These are phyloP conservation scores for Bufo gargarizans DNA, from an alignment of 2,113 vertebrate genomes.

Conservation along the genomic window DNA sequence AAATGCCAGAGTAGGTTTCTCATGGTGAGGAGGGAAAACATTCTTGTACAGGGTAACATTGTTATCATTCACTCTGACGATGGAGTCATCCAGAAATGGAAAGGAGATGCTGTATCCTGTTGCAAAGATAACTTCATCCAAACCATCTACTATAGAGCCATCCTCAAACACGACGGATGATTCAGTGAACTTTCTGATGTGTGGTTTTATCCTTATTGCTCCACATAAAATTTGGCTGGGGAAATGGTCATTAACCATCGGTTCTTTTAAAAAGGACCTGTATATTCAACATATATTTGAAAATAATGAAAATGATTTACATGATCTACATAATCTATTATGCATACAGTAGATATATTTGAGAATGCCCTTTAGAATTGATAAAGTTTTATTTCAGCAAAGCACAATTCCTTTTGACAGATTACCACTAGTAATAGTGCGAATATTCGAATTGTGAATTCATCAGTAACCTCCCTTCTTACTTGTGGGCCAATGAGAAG, in stretches of 20 bases:
- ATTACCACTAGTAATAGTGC: too few species aligned
- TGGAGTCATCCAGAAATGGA: slow-evolving; percentile 75
- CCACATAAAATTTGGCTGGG: slow-evolving; percentile 79
- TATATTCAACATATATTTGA: neutral
- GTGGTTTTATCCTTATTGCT: slow-evolving; percentile 74
- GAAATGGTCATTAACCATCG: slow-evolving; percentile 79
- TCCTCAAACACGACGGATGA: slow-evolving; percentile 81
- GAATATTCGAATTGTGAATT: too few species aligned
- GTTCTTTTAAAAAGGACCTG: slow-evolving; percentile 67
- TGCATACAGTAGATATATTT: too few species aligned
- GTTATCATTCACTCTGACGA: slow-evolving; percentile 68
- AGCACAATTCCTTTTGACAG: too few species aligned
- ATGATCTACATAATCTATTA: too few species aligned
- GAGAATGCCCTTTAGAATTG: too few species aligned
- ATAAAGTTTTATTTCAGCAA: too few species aligned
- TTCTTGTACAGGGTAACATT: slow-evolving; percentile 76
- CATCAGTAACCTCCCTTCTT: too few species aligned
- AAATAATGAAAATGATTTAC: neutral
- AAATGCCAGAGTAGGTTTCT: slow-evolving; percentile 77
- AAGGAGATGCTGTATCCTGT: slow-evolving; percentile 78
- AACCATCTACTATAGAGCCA: slow-evolving; percentile 71
- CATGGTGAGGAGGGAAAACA: slow-evolving; percentile 75
- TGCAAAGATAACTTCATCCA: slow-evolving; percentile 83
- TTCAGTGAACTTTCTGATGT: slow-evolving; percentile 73
- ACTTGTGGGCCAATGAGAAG: too few species aligned